Base-by-base conservation (phyloP, 2,113 vertebrate genomes). In the Coptodon rendalli region DNA sequence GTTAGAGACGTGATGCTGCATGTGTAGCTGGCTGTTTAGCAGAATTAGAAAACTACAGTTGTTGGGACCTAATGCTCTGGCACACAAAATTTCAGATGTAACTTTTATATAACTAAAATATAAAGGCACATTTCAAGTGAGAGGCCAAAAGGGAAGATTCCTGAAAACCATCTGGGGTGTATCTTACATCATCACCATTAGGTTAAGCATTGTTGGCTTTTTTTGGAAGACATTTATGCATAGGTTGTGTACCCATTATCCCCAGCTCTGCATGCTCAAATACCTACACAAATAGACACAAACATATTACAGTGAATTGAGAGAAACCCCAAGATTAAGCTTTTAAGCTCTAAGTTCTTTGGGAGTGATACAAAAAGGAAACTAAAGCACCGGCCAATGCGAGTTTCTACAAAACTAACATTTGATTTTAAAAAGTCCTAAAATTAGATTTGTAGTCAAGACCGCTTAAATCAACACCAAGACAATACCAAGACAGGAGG, bases 311-410 rank as follows among this genome's bases (percentile, higher is more conserved):
- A 16, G 63, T 40, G 36, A 68, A 68, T 2, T 68, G 36, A 40
- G 63, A 40, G 19, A 68, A 40, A 6, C 63, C 11, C 11, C 11
- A 68, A 22, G 63, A 22, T 68, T 38, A 68, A 68, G 34, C 36
- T 40, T 12, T 66, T 38, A 22, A 38, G 34, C n/a, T 24, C n/a
- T 68, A 71, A 43, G n/a, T 71, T 4, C 66, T 71, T 71, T 71
- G 3, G n/a, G 36, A 71, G 12, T 71, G 66, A 8, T 27, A 43
- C 7, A 71, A 43, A 24, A 71, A 1, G n/a, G 7, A 71, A 71
- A 43, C 0, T 43, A 22, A 0, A 43, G 12, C n/a, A 6, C 12
- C 1, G 7, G 38, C 8, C 22, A 71, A 9, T 71, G 7, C 5
- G 1, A 71, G 13, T 63, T 63, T 36, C 59, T 19, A 36, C 16